Evolutionary conservation across 1,140 invertebrate genomes (phyloP), one percentile per base, ranked within the genome.

Genomic region (Lordiphosa stackelbergi): DNA sequence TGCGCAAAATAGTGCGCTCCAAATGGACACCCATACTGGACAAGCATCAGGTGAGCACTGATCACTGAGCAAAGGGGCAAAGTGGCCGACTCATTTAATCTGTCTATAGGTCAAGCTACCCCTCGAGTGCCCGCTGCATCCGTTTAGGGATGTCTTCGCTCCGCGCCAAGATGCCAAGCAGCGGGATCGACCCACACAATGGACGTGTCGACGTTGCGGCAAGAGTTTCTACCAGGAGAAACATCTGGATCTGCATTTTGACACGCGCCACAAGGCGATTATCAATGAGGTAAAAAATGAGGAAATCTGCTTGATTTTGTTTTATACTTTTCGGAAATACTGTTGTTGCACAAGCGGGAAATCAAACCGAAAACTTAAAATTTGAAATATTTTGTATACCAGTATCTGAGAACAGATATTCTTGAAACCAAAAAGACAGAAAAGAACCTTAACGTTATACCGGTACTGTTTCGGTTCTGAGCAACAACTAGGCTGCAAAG

Each of bases 141-240:
- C 94, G 5, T 90, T 92, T 49, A 91, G 96, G 64, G 96, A 98
- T 88, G 93, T 96, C 28, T 97, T 95, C 88, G 92, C 92, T 41
- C 92, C 93, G 1, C 94, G 97, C 77, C 94, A 97, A 88, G 89
- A 91, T 24, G 91, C 94, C 66, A 95, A 96, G 89, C 90, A 93
- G 64, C 93, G 95, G 75, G 92, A 94, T 88, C 90, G 94, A 52
- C 92, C 94, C 2, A 95, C 94, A 7, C 94, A 95, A 86, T 97
- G 96, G 96, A 94, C 93, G 1, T 98, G 97, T 87, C 92, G 94
- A 35, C 92, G 96, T 56, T 98, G 97, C 89, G 96, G 96, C 51
- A 96, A 97, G 89, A 94, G 94, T 31, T 98, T 98, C 88, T 88
- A 95, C 87, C 93, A 95, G 77, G 95, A 97, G 86, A 92, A 93